A percentile compares a stretch with the other conserved stretches of the same genome.
Conservation (phyloP, 2,888 invertebrate species). For the Pterostichus niger region DNA sequence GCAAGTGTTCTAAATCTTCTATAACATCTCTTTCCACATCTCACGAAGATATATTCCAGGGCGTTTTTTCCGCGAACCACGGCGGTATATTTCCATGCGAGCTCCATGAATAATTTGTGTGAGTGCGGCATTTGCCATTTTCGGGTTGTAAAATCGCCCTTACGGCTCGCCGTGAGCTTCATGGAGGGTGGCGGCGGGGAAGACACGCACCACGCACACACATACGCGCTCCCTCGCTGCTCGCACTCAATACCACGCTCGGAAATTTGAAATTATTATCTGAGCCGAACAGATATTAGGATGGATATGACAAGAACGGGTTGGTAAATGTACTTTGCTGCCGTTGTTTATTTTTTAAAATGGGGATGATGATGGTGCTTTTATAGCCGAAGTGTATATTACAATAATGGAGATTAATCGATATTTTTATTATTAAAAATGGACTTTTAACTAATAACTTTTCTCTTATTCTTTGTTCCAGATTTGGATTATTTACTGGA, state of each 20-base stretch:
- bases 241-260: constrained; percentile 6
- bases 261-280: constrained; percentile 66
- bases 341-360: constrained; percentile 65
- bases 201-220: constrained; percentile 19
- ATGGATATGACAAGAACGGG: constrained; percentile 67
- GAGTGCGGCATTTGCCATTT: constrained; percentile 65
- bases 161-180: constrained; percentile 29
- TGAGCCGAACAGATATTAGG: constrained; percentile 65
- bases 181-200: neutral
- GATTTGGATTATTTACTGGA: constrained; percentile 11
- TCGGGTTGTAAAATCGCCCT: constrained; percentile 65
- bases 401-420: constrained; percentile 55
- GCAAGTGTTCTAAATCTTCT: constrained; percentile 21
- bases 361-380: constrained; percentile 59
- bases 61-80: constrained; percentile 49
- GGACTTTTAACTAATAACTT: constrained; percentile 1
- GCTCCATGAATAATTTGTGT: constrained; percentile 67
- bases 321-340: constrained; percentile 65
- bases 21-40: constrained; percentile 50
- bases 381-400: constrained; percentile 57
- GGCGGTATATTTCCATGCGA: constrained; percentile 56
- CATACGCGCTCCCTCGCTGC: neutral
- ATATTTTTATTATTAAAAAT: constrained; percentile 54
- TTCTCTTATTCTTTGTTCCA: neutral
- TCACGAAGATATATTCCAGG: constrained; percentile 50